Evolutionary conservation across 2,113 vertebrate species (phyloP).

Genomic region (Dromiciops gliroides): DNA sequence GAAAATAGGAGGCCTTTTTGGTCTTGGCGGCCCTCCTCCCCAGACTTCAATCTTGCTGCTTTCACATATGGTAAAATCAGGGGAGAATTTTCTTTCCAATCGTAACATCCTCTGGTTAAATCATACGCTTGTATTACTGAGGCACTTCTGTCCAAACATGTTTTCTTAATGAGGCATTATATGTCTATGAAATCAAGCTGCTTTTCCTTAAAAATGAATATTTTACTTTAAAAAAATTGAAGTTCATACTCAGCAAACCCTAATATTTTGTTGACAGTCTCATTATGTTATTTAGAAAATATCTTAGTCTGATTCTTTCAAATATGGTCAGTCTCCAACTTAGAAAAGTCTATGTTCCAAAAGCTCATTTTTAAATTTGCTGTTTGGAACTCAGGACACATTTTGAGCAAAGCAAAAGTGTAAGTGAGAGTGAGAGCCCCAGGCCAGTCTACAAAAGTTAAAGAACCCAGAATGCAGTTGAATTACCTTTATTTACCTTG

Average conservation of each 20-base stretch:
- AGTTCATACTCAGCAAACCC: conserved; percentile 13
- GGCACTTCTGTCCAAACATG: conserved; percentile 59
- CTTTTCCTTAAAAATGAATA: conserved; percentile 60
- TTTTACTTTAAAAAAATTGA: conserved; percentile 40
- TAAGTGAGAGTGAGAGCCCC: conserved; percentile 16
- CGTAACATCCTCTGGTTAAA: conserved; percentile 59
- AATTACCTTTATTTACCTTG: neutral
- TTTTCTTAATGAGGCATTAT: conserved; percentile 65
- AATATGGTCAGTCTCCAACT: conserved; percentile 10
- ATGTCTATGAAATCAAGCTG: conserved; percentile 58
- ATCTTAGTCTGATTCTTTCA: conserved; percentile 34
- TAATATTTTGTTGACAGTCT: conserved; percentile 48
- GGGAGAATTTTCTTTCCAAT: conserved; percentile 67
- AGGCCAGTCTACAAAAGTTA: neutral
- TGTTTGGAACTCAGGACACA: conserved; percentile 23
- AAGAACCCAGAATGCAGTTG: neutral
- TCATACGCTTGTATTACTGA: conserved; percentile 63
- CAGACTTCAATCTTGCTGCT: conserved; percentile 52
- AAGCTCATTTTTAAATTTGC: conserved; percentile 43
- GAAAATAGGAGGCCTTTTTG: conserved; percentile 20
- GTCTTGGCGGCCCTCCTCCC: conserved; percentile 42
- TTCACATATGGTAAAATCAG: conserved; percentile 59
- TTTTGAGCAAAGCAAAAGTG: neutral
- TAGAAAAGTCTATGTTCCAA: conserved; percentile 32
- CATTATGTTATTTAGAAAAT: conserved; percentile 51